Conservation (phyloP, 1,140 invertebrate species). For the Fopius arisanus region DNA sequence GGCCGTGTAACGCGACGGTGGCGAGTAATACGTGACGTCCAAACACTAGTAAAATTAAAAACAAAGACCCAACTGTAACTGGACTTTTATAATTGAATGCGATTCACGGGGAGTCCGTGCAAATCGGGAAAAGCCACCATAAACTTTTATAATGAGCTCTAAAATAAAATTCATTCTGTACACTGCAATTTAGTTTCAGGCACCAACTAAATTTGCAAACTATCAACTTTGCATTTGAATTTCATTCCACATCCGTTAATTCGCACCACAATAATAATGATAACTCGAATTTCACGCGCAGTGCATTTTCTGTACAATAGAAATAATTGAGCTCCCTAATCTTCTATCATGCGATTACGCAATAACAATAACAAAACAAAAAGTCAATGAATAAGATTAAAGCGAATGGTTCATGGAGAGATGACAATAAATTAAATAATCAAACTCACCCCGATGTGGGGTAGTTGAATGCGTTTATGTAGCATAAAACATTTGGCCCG, state of each 20-base stretch:
- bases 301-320: not conserved
- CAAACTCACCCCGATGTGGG: conserved; percentile 5
- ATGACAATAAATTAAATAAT: not conserved
- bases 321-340: not conserved
- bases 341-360: too few species aligned
- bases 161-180: not conserved
- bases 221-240: too few species aligned
- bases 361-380: not conserved
- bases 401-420: not conserved
- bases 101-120: not conserved
- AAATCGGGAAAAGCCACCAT: not conserved
- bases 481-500: not conserved
- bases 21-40: not conserved
- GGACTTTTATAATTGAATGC: conserved; percentile 11
- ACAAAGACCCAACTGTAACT: not conserved
- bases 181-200: not conserved
- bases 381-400: not conserved
- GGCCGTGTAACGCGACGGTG: not conserved
- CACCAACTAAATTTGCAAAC: not conserved
- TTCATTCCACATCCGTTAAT: not conserved
- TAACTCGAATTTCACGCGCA: not conserved
- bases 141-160: not conserved
- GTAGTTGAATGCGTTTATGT: not conserved
- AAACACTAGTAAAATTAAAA: not conserved
- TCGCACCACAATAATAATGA: not conserved